Evolutionary conservation across 2,888 invertebrate species (phyloP).

Genomic region (Apantesis nais): DNA sequence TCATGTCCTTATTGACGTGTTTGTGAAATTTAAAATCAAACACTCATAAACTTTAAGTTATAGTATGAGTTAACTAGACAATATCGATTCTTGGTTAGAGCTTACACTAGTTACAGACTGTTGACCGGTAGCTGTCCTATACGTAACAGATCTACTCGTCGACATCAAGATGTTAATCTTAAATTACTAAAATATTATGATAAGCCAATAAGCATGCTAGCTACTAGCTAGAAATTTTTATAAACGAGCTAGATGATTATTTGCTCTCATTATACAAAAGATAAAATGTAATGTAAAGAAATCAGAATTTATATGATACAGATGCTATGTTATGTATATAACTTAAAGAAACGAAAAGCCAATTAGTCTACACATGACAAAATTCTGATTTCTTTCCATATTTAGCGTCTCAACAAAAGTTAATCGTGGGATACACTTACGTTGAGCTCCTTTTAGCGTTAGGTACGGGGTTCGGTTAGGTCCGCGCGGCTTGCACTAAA

Average conservation of each 20-base stretch:
- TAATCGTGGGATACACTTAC: constrained; percentile 44
- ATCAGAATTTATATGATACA: constrained; percentile 34
- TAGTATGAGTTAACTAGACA: constrained; percentile 49
- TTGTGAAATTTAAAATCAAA: constrained; percentile 44
- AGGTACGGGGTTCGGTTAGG: constrained; percentile 53
- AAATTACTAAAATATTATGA: constrained; percentile 20
- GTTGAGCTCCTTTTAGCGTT: constrained; percentile 47
- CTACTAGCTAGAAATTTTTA: constrained; percentile 30
- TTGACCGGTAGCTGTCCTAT: constrained; percentile 39
- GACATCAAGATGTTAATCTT: constrained; percentile 11
- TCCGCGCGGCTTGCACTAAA: constrained; percentile 53
- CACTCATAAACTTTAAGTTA: constrained; percentile 45
- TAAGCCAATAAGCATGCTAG: constrained; percentile 39
- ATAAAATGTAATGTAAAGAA: constrained; percentile 24
- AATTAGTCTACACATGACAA: constrained; percentile 2
- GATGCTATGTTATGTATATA: not conserved
- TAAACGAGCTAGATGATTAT: constrained; percentile 43
- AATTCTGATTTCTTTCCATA: constrained; percentile 35
- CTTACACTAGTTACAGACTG: constrained; percentile 40
- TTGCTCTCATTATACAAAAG: constrained; percentile 31
- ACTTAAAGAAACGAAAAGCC: constrained; percentile 6
- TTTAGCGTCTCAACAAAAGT: constrained; percentile 40
- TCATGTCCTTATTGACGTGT: constrained; percentile 48
- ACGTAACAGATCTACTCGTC: constrained; percentile 14
- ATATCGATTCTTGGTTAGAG: constrained; percentile 48